These are phyloP conservation scores for Andrena minutula DNA, from an alignment of 2,888 invertebrate genomes.

Conservation along the genomic window DNA sequence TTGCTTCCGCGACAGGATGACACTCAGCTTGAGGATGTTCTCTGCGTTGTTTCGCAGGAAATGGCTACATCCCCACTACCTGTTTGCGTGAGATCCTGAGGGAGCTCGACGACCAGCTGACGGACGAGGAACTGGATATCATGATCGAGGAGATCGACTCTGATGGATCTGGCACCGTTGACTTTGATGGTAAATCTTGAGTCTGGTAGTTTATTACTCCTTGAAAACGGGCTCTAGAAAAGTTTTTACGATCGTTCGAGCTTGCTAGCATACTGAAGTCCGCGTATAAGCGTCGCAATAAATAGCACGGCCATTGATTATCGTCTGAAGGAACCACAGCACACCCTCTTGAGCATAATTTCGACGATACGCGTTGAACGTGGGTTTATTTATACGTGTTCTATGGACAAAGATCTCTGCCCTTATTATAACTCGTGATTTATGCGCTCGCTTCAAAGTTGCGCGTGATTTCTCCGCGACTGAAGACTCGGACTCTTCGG, in stretches of 20 bases:
- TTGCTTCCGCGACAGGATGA: too few species aligned
- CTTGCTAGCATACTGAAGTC: too few species aligned
- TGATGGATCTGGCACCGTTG: slow-evolving; percentile 99
- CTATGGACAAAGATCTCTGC: slow-evolving; percentile 28
- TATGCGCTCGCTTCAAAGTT: slow-evolving; percentile 17
- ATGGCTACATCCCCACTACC: slow-evolving; percentile 96
- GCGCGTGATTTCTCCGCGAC: slow-evolving; percentile 31
- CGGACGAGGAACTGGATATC: slow-evolving; percentile 96
- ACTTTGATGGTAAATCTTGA: slow-evolving; percentile 94
- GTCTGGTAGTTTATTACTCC: background rate
- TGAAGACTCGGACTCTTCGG: background rate
- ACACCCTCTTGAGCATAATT: slow-evolving; percentile 15
- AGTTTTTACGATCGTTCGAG: too few species aligned
- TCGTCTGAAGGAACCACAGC: background rate
- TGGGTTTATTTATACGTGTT: slow-evolving; percentile 54
- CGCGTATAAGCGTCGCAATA: slow-evolving; percentile 18
- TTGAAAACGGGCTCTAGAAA: too few species aligned
- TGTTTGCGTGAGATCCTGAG: slow-evolving; percentile 97
- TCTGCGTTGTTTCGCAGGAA: slow-evolving; percentile 86
- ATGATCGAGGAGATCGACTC: slow-evolving; percentile 99
- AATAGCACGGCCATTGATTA: slow-evolving; percentile 42
- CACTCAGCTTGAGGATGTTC: too few species aligned
- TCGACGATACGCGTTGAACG: too few species aligned
- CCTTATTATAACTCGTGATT: slow-evolving; percentile 27
- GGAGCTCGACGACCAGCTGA: slow-evolving; percentile 97